A percentile compares a stretch with the other conserved stretches of the same genome.
phyloP scores from a whole-genome alignment of 2,888 invertebrate genomes.

The Erebia palarica region DNA sequence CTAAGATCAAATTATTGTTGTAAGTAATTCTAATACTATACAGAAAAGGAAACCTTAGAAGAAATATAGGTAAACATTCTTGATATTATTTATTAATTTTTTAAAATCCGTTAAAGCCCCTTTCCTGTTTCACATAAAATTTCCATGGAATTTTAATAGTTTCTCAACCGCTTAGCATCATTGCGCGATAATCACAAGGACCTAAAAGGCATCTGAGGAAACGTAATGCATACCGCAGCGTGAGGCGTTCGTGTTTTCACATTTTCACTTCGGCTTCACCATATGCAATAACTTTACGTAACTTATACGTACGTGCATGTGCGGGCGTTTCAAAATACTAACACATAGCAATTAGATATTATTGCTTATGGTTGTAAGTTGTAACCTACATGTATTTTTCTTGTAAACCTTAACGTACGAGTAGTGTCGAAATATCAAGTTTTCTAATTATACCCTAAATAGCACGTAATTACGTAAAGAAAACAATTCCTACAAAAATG shows the following conservation, averaged over 20 bases:
- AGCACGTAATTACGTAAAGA: neutral
- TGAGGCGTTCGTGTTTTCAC: constrained; percentile 40
- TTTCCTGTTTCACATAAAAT: neutral
- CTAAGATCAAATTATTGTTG: neutral
- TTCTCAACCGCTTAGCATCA: constrained; percentile 18
- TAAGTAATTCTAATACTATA: neutral
- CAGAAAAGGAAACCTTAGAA: neutral
- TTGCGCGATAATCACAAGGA: constrained; percentile 32
- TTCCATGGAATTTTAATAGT: neutral
- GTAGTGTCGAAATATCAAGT: neutral
- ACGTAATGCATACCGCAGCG: constrained; percentile 34
- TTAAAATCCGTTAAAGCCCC: too few species aligned
- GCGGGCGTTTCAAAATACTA: constrained; percentile 27
- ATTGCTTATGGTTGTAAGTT: constrained; percentile 11
- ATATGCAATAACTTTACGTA: constrained; percentile 37
- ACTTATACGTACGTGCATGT: constrained; percentile 19
- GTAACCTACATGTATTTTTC: constrained; percentile 19
- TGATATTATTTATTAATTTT: too few species aligned
- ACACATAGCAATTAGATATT: constrained; percentile 22
- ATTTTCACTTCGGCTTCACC: constrained; percentile 40
- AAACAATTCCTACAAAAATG: neutral
- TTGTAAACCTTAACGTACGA: neutral
- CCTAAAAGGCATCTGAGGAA: constrained; percentile 39
- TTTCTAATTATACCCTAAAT: constrained; percentile 1
- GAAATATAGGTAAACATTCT: neutral